Conservation (phyloP, 2,113 vertebrate genomes). For the Perca fluviatilis region DNA sequence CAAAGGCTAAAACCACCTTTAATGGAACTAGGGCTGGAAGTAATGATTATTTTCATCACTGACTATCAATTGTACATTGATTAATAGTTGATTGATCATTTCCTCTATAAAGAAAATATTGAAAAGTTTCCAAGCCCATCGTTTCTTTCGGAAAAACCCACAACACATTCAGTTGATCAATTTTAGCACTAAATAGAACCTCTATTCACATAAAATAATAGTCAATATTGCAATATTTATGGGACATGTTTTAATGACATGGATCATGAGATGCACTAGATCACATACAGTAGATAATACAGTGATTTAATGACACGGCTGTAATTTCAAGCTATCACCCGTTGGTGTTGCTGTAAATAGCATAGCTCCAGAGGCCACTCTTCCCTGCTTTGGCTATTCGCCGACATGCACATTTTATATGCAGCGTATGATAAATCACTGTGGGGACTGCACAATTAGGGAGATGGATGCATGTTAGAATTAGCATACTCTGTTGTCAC, state of each 20-base stretch:
- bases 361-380: slow-evolving; percentile 26
- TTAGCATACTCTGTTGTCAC: slow-evolving; percentile 60
- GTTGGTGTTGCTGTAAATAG: slow-evolving; percentile 28
- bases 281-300: not conserved
- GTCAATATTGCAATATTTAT: not conserved
- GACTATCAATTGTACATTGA: not conserved
- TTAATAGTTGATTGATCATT: not conserved
- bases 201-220: not conserved
- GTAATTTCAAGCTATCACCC: not conserved
- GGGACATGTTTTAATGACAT: not conserved
- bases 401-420: slow-evolving; percentile 38
- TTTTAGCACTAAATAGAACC: not conserved
- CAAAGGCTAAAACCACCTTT: too few relatives aligned
- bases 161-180: too few relatives aligned
- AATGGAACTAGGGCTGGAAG: not conserved
- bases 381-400: not conserved
- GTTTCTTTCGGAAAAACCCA: not conserved
- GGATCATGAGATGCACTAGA: not conserved
- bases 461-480: slow-evolving; percentile 47
- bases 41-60: not conserved
- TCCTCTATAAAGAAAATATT: not conserved
- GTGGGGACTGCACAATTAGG: slow-evolving; percentile 3
- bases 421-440: slow-evolving; percentile 52
- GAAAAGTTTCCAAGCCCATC: too few relatives aligned
- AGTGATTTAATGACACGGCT: not conserved